phyloP scores from a whole-genome alignment of 2,888 invertebrate species.

The Drosophila buzzatii region DNA sequence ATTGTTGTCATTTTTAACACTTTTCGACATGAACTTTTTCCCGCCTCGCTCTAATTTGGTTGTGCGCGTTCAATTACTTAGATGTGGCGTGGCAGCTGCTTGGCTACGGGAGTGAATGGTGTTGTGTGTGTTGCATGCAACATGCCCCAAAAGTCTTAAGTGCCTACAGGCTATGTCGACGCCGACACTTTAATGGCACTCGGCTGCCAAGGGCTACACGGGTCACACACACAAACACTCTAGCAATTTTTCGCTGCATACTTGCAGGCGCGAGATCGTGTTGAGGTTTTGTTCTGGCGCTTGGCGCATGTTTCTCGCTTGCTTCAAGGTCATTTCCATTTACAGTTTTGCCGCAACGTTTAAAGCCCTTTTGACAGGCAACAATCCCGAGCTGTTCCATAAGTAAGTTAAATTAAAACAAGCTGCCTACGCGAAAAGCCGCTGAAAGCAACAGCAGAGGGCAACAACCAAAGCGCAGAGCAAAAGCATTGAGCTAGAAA shows the following conservation, averaged over 20 bases:
- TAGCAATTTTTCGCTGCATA: slow-evolving; percentile 46
- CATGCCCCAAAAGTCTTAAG: slow-evolving; percentile 74
- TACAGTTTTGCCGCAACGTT: slow-evolving; percentile 43
- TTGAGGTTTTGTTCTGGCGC: slow-evolving; percentile 60
- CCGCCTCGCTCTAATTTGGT: slow-evolving; percentile 31
- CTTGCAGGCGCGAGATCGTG: slow-evolving; percentile 57
- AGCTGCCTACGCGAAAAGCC: slow-evolving; percentile 57
- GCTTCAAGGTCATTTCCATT: slow-evolving; percentile 68
- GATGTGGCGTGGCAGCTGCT: slow-evolving; percentile 35
- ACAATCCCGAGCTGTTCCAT: slow-evolving; percentile 61
- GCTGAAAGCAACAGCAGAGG: slow-evolving; percentile 54
- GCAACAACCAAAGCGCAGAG: slow-evolving; percentile 37
- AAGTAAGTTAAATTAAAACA: slow-evolving; percentile 73
- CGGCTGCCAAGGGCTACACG: slow-evolving; percentile 60
- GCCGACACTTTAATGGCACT: slow-evolving; percentile 70
- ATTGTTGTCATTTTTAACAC: slow-evolving; percentile 69
- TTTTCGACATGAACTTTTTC: slow-evolving; percentile 41
- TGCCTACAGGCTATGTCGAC: slow-evolving; percentile 58
- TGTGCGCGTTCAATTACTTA: slow-evolving; percentile 58
- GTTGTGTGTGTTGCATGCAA: slow-evolving; percentile 54
- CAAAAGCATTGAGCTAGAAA: slow-evolving; percentile 6
- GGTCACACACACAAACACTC: slow-evolving; percentile 31
- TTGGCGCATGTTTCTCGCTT: slow-evolving; percentile 56
- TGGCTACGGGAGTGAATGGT: background rate
- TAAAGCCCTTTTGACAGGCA: slow-evolving; percentile 60